A percentile compares a stretch with the other conserved stretches of the same genome.
Evolutionary conservation across 2,888 invertebrate species (phyloP).

Genomic region (Drosophila melanosoma): DNA sequence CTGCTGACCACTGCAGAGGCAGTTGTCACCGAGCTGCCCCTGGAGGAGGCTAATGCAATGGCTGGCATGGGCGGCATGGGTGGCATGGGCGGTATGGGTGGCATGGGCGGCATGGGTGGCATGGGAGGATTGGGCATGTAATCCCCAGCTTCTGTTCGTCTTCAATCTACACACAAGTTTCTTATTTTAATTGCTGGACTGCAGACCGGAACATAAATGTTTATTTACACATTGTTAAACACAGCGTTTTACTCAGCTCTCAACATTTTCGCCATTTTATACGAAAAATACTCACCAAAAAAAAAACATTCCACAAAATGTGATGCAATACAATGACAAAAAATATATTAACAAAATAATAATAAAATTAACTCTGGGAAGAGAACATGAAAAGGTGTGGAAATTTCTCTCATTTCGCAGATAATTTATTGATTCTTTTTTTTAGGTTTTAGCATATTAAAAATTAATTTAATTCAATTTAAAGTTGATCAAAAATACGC

Average conservation of each 20-base stretch:
- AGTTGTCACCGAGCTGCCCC: conserved; percentile 97
- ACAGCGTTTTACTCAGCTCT: conserved; percentile 13
- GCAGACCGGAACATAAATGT: conserved; percentile 29
- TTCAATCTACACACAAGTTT: conserved; percentile 4
- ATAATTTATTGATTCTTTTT: too few species aligned
- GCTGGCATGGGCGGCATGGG: conserved; percentile 42
- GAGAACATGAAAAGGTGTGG: too few species aligned
- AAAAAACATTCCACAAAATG: background rate
- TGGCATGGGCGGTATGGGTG: conserved; percentile 53
- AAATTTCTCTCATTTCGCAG: too few species aligned
- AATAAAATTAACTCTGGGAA: too few species aligned
- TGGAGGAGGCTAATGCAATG: conserved; percentile 89
- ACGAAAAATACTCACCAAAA: background rate
- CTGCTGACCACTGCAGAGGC: conserved; percentile 97
- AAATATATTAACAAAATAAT: background rate
- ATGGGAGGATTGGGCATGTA: conserved; percentile 53
- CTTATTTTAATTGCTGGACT: conserved; percentile 33
- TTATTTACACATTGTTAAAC: background rate
- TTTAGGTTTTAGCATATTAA: too few species aligned
- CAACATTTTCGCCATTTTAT: conserved; percentile 52
- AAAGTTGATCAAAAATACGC: too few species aligned
- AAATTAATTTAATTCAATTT: too few species aligned
- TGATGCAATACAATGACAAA: conserved; percentile 1
- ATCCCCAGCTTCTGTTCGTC: background rate
- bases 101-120: conserved; percentile 65